phyloP scores from a whole-genome alignment of 2,888 invertebrate genomes.

The Himalopsyche anomala region DNA sequence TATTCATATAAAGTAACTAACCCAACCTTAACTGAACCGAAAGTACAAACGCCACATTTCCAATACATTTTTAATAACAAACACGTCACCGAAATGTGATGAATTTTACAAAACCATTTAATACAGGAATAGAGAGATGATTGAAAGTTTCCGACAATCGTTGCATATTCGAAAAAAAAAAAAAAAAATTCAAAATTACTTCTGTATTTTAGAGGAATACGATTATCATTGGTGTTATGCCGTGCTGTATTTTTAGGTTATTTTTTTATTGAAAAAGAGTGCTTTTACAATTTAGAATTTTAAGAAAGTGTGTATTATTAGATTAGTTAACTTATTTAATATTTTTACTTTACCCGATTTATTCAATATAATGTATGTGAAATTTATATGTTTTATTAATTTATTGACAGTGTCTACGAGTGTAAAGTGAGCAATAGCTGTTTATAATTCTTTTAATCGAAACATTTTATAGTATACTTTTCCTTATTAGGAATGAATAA shows the following conservation, averaged over 20 bases:
- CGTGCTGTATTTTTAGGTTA: constrained; percentile 66
- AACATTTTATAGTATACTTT: constrained; percentile 39
- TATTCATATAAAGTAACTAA: constrained; percentile 72
- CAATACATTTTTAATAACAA: constrained; percentile 40
- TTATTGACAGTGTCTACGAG: constrained; percentile 53
- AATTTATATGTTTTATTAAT: constrained; percentile 62
- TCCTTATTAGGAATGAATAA: constrained; percentile 46
- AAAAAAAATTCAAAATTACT: constrained; percentile 53
- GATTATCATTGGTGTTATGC: constrained; percentile 59
- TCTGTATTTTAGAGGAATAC: constrained; percentile 49
- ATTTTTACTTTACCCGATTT: constrained; percentile 57
- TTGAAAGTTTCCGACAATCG: constrained; percentile 55
- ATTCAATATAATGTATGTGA: constrained; percentile 56
- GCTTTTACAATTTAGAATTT: constrained; percentile 64
- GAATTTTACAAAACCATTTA: constrained; percentile 27
- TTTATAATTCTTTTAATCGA: constrained; percentile 49
- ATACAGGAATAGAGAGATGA: not conserved
- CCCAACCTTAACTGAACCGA: constrained; percentile 69
- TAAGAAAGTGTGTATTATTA: constrained; percentile 66
- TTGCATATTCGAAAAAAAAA: constrained; percentile 54
- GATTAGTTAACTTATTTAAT: constrained; percentile 64
- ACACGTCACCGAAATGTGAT: not conserved
- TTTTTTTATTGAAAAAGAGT: constrained; percentile 65
- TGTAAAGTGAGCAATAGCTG: constrained; percentile 50
- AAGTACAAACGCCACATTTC: constrained; percentile 73